Evolutionary conservation across 2,113 vertebrate genomes (phyloP), one percentile per base, ranked within the genome.

Genomic region (Sceloporus tristichus): DNA sequence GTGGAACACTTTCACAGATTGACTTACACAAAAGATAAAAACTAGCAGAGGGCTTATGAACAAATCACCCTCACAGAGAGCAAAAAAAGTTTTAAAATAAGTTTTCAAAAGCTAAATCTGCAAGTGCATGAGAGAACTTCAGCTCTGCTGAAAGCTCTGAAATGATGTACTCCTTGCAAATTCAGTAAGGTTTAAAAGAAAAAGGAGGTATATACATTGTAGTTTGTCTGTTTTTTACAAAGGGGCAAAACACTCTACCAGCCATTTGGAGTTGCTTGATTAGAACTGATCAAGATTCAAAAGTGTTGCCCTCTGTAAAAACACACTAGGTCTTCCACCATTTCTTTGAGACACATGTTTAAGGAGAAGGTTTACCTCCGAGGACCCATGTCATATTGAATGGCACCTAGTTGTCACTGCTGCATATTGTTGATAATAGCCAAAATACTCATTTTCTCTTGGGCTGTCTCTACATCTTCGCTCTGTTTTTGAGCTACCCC

Each of bases 401-500:
- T 54, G 56, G 62, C 29, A 29, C 34, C 84, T 0, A 0, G 27
- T 90, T 85, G 5, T 98, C 96, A 98, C 0, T 96, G 96, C 91
- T 97, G 97, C 95, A 97, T 96, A 89, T 94, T 97, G 95, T 94
- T 97, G 95, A 97, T 97, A 89, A 97, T 95, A 21, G 97, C 96
- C 95, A 98, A 91, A 88, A 98, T 96, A 93, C 96, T 97, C 96
- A 97, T 96, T 94, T 97, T 98, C 93, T 98, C 97, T 86, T 97
- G 97, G 66, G 96, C 97, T 0, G 96, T 96, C 93, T 97, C 97
- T 92, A 94, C 94, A 56, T 97, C 97, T 89, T 99, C 98, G 21
- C 97, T 99, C 96, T 99, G 98, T 70, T 98, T 98, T 92, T 99
- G 98, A 88, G 95, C 97, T 94, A 98, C 98, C 87, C 99, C 98